Conservation (phyloP, 2,113 vertebrate genomes). For the Corythornis madagascariensis region DNA sequence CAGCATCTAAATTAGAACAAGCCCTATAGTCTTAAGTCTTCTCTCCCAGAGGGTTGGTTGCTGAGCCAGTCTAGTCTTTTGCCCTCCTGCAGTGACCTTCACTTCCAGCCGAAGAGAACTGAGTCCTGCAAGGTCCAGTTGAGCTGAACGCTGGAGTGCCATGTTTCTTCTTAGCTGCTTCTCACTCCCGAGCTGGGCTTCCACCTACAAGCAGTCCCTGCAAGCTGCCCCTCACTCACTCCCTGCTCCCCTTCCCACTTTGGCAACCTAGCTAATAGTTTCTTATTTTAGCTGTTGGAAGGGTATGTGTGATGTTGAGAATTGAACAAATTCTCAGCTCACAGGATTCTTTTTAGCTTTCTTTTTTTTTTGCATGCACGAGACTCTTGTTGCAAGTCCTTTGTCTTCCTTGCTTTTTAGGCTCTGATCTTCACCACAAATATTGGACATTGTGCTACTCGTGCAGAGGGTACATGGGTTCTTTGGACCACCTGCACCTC, state of each 20-base stretch:
- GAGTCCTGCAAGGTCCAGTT: fast-evolving
- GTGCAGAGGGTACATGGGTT: not conserved
- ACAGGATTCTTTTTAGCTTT: not conserved
- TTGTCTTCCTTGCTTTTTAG: not conserved
- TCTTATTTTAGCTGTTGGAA: constrained; percentile 19
- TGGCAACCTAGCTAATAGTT: not conserved
- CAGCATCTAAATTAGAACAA: not conserved
- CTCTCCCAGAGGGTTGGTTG: not conserved
- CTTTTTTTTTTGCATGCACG: not conserved
- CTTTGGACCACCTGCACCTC: not conserved
- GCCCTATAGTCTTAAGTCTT: no score
- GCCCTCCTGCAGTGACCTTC: not conserved
- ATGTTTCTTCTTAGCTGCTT: not conserved
- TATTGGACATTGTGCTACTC: not conserved
- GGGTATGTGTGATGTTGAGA: not conserved
- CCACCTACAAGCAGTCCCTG: not conserved
- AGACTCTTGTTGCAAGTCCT: not conserved
- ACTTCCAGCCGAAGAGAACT: not conserved
- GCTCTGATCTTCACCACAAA: not conserved
- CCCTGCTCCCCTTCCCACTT: not conserved
- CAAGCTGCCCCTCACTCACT: fast-evolving
- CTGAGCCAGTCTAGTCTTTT: not conserved
- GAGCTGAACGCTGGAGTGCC: fast-evolving
- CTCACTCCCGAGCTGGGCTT: not conserved
- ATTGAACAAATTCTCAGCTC: not conserved